Conservation (phyloP, 2,113 vertebrate species). For the Hippolais icterina region DNA sequence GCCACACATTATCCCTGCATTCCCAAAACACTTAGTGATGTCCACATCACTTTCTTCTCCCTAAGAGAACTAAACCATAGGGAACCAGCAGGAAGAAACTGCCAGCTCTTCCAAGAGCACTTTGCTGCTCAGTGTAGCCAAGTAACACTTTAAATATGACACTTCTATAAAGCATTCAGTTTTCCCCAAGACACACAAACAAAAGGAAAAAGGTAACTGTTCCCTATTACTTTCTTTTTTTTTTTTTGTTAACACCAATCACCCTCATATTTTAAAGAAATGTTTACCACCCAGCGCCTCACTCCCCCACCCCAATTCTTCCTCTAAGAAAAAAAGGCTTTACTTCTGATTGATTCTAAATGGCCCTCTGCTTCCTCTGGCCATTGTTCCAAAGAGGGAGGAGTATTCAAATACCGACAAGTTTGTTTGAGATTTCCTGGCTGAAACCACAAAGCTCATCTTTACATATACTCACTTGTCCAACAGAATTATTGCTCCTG, state of each 20-base stretch:
- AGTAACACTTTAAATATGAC: neutral
- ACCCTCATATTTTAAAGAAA: neutral
- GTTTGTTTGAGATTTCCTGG: conserved; percentile 31
- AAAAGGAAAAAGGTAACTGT: neutral
- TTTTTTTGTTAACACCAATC: neutral
- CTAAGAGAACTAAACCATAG: neutral
- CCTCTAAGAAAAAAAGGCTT: conserved; percentile 40
- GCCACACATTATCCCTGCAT: neutral
- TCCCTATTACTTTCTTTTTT: neutral
- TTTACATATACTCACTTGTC: neutral
- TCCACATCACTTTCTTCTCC: neutral
- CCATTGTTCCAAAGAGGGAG: conserved; percentile 48
- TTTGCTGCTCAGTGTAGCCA: neutral
- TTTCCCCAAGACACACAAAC: accelerated
- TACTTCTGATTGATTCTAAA: conserved; percentile 41
- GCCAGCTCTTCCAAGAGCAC: neutral
- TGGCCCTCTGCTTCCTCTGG: conserved; percentile 38
- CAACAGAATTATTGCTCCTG: conserved; percentile 20
- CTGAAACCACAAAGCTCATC: conserved; percentile 47
- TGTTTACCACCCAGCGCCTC: neutral
- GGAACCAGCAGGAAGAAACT: neutral
- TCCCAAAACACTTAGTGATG: neutral
- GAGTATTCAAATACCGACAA: conserved; percentile 28
- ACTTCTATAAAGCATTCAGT: neutral
- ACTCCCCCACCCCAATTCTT: neutral